Evolutionary conservation across 2,888 invertebrate genomes (phyloP).

Genomic region (Euplexia lucipara): DNA sequence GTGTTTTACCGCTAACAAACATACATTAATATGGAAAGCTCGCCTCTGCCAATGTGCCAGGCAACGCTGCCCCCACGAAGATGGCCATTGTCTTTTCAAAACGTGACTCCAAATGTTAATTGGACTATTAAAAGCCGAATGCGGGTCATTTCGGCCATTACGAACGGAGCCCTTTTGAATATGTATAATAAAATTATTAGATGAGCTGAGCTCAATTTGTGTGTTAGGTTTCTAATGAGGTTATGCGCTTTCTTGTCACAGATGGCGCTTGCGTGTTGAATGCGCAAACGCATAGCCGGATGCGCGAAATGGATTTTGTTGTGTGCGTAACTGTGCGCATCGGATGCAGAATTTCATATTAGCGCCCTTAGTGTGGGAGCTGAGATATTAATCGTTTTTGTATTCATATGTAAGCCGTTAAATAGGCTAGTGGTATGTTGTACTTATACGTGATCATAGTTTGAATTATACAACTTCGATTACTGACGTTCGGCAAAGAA

Average conservation of each 20-base stretch:
- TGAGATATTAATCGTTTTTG: slow-evolving; percentile 70
- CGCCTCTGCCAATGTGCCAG: slow-evolving; percentile 88
- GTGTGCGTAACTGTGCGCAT: slow-evolving; percentile 82
- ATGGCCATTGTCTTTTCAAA: slow-evolving; percentile 90
- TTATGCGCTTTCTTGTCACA: slow-evolving; percentile 91
- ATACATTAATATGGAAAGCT: slow-evolving; percentile 91
- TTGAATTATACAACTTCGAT: slow-evolving; percentile 54
- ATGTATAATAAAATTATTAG: slow-evolving; percentile 91
- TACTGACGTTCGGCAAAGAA: slow-evolving; percentile 51
- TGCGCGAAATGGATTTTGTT: slow-evolving; percentile 89
- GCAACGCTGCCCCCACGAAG: slow-evolving; percentile 89
- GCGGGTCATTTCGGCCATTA: slow-evolving; percentile 90
- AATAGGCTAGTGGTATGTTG: slow-evolving; percentile 68
- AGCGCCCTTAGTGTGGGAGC: slow-evolving; percentile 78
- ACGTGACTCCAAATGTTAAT: slow-evolving; percentile 91
- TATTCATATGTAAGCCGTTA: slow-evolving; percentile 63
- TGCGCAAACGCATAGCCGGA: slow-evolving; percentile 88
- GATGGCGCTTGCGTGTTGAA: slow-evolving; percentile 84
- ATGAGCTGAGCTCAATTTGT: slow-evolving; percentile 88
- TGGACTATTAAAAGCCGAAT: slow-evolving; percentile 90
- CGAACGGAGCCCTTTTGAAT: slow-evolving; percentile 89
- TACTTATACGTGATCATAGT: slow-evolving; percentile 61
- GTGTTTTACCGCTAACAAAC: slow-evolving; percentile 91
- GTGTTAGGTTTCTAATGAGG: slow-evolving; percentile 90
- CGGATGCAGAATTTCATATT: slow-evolving; percentile 83